Base-by-base conservation (phyloP, 2,797 vertebrate species). In the Chaenodraco wilsoni region DNA sequence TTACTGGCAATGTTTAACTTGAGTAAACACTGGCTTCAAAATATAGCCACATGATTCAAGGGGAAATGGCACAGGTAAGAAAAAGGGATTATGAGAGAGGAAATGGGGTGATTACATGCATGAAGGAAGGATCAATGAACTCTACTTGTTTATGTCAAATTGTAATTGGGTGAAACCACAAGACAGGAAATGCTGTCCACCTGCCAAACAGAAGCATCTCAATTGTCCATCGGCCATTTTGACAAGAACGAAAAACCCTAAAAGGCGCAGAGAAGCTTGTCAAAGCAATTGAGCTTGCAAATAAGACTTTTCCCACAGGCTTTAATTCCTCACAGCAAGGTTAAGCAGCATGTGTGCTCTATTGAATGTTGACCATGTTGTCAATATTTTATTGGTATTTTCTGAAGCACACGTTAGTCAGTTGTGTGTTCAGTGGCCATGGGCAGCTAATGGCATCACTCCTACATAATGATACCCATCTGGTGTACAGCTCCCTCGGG, bases 391-490 rank as follows among this genome's bases (percentile, higher is more conserved):
- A 8, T 44, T 72, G 10, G 41, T 65, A 15, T 71, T 59, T 68
- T 57, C 31, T 62, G 65, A 43, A 71, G 27, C n/a, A 46, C 49
- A 69, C 50, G 77, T 31, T 62, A 78, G 64, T 63, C 56, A 71
- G 78, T 33, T 79, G 60, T 9, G 19, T 31, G 76, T 23, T 31
- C 2, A 31, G 46, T 40, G 59, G 56, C 52, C 19, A 71, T 21
- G 19, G 52, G 51, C 51, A 3, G 66, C 58, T 84, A 88, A 89
- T 83, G 50, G 63, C 79, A 78, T 84, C 83, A 79, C 79, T 83
- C 67, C 76, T 27, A 63, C 68, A 73, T 89, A 87, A 90, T 74
- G 82, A 89, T 81, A 69, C 69, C 79, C 87, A 89, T 90, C 82
- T 89, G 88, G 49, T 49, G 48, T 61, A 63, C 75, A 74, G 75